Conservation (phyloP, 2,113 vertebrate species). For the Pagrus major region DNA sequence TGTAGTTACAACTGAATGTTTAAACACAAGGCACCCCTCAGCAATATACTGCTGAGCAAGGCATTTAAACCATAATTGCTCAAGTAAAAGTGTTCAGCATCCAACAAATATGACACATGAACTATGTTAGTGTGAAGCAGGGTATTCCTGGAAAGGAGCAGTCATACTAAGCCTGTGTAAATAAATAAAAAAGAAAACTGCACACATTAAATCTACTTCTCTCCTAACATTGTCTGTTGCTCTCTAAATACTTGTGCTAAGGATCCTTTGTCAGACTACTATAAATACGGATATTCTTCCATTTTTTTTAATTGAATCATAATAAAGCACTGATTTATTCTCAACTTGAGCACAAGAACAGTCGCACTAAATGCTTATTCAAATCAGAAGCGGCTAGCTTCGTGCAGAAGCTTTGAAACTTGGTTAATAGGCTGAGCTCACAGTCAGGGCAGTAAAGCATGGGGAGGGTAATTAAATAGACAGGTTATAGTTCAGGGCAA, state of each 20-base stretch:
- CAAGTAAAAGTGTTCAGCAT: not conserved
- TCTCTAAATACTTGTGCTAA: constrained; percentile 16
- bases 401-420: constrained; percentile 27
- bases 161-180: not conserved
- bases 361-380: constrained; percentile 32
- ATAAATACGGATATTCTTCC: not conserved
- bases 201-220: not conserved
- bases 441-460: constrained; percentile 20
- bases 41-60: not conserved
- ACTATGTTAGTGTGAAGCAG: not conserved
- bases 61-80: not conserved
- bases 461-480: constrained; percentile 46
- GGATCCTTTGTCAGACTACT: not conserved
- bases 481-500: constrained; percentile 53
- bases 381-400: constrained; percentile 31
- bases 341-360: constrained; percentile 1
- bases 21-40: not conserved
- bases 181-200: not conserved
- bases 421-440: constrained; percentile 33
- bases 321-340: not conserved
- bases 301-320: not conserved
- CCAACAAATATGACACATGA: not conserved
- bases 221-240: not conserved
- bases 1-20: not conserved
- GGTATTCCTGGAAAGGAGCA: not conserved